phyloP scores from a whole-genome alignment of 2,113 vertebrate genomes.

The Xyliphius kryptos region DNA sequence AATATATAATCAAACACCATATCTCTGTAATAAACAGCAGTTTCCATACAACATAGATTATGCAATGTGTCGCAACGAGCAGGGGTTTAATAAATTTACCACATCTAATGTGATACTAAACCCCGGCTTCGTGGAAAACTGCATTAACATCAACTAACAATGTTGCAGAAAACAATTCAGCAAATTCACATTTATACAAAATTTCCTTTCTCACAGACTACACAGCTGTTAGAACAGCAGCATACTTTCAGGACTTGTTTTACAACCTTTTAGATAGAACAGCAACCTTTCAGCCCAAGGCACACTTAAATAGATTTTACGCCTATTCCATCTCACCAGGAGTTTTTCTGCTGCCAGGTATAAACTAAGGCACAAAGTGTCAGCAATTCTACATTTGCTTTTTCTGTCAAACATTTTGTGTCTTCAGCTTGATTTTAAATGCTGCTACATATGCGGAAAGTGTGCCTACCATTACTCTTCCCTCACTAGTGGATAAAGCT shows the following conservation, averaged over 20 bases:
- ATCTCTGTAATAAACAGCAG: too few species aligned
- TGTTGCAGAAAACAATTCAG: neutral
- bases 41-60: neutral
- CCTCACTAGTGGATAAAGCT: neutral
- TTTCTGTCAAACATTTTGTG: constrained; percentile 35
- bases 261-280: constrained; percentile 53
- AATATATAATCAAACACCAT: too few species aligned
- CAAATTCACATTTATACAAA: constrained; percentile 23
- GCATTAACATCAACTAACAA: neutral
- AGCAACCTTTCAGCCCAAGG: constrained; percentile 54
- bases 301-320: constrained; percentile 62
- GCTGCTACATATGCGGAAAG: constrained; percentile 5
- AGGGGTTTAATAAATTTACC: neutral
- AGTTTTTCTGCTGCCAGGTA: constrained; percentile 53
- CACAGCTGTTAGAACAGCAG: constrained; percentile 18
- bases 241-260: constrained; percentile 38
- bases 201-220: neutral
- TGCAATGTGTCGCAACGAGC: neutral
- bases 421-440: constrained; percentile 12
- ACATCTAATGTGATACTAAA: neutral
- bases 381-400: constrained; percentile 52
- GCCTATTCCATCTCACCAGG: constrained; percentile 49
- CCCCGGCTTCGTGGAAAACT: constrained; percentile 2
- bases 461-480: constrained; percentile 5
- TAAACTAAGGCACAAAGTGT: constrained; percentile 53